Base-by-base conservation (phyloP, 2,888 invertebrate genomes). In the Agrotis exclamationis region DNA sequence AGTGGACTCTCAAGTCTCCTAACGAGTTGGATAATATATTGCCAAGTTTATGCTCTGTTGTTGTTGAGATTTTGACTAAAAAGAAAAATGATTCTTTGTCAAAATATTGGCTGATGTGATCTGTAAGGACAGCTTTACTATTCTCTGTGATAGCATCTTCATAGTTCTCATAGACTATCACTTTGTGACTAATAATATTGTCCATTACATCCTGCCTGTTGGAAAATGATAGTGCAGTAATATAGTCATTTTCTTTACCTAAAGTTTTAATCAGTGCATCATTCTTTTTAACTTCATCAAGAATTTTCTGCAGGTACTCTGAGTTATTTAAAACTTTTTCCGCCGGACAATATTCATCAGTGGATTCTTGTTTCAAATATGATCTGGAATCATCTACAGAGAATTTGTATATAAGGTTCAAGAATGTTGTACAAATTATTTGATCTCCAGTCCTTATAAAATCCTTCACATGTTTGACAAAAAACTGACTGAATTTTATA, bases 371-470 rank as follows among this genome's bases (percentile, higher is more conserved):
- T 72, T 86, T 87, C 16, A 91, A 33, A 82, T 89, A 93, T 7
- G 86, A 85, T 11, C 70, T 63, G 0, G 89, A 82, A 79, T 92
- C 83, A 65, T 93, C 88, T 44, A 92, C 57, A 2, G 84, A 68
- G 70, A 95, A 90, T 74, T 83, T 85, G 75, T 95, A 95, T 51
- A 95, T 83, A 20, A 92, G 74, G 69, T 94, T 90, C 13, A 84
- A 84, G 68, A 86, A 96, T 70, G 95, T 93, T 3, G 93, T 92
- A 76, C 95, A 95, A 24, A 96, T 83, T 9, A 96, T 80, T 83
- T 88, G 84, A 64, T 93, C 89, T 16, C 85, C 89, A 57, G 87
- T 81, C 57, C 79, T 86, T 18, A 88, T 70, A 63, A 96, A 93
- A 71, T 96, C 95, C 73, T 93, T 93, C 0, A 92, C 86, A 64